Evolutionary conservation across 2,797 vertebrate species (phyloP), one percentile per base, ranked within the genome.

Genomic region (Podarcis lilfordi): DNA sequence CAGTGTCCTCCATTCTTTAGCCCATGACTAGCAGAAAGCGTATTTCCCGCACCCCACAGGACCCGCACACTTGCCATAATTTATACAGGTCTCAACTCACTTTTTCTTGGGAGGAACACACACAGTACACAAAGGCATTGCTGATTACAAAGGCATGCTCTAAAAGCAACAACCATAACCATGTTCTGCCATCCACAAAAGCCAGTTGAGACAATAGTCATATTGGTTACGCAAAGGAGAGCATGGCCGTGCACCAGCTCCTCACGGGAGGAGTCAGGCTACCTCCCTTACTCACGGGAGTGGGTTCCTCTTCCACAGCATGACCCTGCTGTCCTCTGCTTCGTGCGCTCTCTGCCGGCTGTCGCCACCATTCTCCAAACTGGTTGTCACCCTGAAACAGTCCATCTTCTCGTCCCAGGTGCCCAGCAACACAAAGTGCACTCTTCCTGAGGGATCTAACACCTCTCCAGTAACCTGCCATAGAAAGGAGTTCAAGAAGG

Each of bases 321-420:
- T 91, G 87, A 96, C 78, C 37, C 95, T 95, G 91, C 85, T 96
- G 89, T 98, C 98, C 93, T 98, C 98, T 0, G 97, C 95, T 96
- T 98, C 95, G 88, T 98, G 59, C 96, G 97, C 95, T 91, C 97
- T 97, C 93, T 98, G 98, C 81, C 98, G 97, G 3, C 96, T 97
- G 77, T 99, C 98, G 0, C 96, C 95, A 19, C 98, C 98, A 0
- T 98, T 98, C 81, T 99, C 99, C 7, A 98, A 97, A 0, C 95
- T 50, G 84, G 97, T 96, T 35, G 97, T 97, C 69, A 98, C 97
- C 90, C 97, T 97, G 91, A 98, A 98, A 91, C 98, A 99, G 93
- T 99, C 98, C 98, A 99, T 99, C 96, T 99, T 98, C 95, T 99
- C 99, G 19, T 99, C 98, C 99, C 99, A 99, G 0, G 99, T 99